A percentile compares a stretch with the other conserved stretches of the same genome.
Evolutionary conservation across 2,797 vertebrate genomes (phyloP).

Genomic region (Pseudomugil gertrudae): DNA sequence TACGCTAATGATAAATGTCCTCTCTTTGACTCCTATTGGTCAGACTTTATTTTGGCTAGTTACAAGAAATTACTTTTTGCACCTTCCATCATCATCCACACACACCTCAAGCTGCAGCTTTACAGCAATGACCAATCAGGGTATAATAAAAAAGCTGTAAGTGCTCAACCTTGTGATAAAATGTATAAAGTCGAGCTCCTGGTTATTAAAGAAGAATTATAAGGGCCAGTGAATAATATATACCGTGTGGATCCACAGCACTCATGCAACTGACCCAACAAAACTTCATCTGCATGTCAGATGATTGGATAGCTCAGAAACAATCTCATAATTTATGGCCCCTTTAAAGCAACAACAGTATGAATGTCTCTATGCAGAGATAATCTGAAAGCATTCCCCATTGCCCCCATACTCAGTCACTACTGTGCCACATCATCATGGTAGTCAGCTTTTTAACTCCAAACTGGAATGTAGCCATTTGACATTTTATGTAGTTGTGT

Average conservation of each 20-base stretch:
- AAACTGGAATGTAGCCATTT: not conserved
- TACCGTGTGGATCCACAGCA: constrained; percentile 8
- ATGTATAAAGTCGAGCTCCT: constrained; percentile 60
- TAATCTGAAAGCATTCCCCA: not conserved
- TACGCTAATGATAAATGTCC: constrained; percentile 73
- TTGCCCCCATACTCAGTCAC: not conserved
- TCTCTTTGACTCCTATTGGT: constrained; percentile 64
- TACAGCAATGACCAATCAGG: constrained; percentile 66
- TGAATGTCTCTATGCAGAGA: constrained; percentile 1
- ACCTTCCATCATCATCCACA: constrained; percentile 66
- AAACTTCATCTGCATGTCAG: constrained; percentile 22
- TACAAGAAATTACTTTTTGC: constrained; percentile 73
- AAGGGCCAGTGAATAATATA: constrained; percentile 26
- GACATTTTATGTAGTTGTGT: not conserved
- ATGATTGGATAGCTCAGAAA: constrained; percentile 6
- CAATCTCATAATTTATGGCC: constrained; percentile 2
- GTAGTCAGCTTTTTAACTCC: constrained; percentile 1
- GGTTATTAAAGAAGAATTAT: constrained; percentile 53
- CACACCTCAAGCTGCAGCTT: constrained; percentile 56
- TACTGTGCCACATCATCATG: not conserved
- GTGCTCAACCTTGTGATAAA: constrained; percentile 63
- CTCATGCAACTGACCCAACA: constrained; percentile 13
- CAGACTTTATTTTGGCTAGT: constrained; percentile 75
- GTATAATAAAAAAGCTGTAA: constrained; percentile 69
- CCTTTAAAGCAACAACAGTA: not conserved